phyloP scores from a whole-genome alignment of 2,113 vertebrate species.

The Ptyas mucosa region DNA sequence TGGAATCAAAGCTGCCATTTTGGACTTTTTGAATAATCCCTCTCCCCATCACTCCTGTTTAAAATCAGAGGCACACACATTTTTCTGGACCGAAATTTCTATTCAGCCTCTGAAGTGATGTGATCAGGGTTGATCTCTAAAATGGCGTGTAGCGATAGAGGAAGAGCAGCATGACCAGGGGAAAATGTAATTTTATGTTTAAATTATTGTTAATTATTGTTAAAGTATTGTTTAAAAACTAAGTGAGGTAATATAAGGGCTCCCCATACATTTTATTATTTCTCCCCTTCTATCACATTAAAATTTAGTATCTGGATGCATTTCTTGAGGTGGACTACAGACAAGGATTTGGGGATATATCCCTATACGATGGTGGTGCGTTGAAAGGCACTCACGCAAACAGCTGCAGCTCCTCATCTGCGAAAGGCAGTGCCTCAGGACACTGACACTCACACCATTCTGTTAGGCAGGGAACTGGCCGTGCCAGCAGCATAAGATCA shows the following conservation, averaged over 20 bases:
- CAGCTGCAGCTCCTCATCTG: slow-evolving; percentile 43
- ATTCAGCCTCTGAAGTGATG: not conserved
- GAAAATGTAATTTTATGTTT: not conserved
- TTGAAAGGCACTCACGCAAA: slow-evolving; percentile 50
- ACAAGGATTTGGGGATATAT: not conserved
- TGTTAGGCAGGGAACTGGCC: slow-evolving; percentile 36
- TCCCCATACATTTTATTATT: not conserved
- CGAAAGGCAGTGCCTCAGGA: not conserved
- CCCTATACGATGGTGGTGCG: not conserved
- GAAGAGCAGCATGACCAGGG: not conserved
- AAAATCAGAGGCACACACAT: not conserved
- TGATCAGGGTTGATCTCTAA: not conserved
- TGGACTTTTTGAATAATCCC: not conserved
- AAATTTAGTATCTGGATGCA: not conserved
- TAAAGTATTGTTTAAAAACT: not conserved
- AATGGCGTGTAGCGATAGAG: not conserved
- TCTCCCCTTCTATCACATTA: not conserved
- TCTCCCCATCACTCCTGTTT: not conserved
- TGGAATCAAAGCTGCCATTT: not conserved
- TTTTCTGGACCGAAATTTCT: not conserved
- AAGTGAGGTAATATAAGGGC: not conserved
- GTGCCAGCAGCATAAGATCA: slow-evolving; percentile 62
- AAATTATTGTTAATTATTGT: too few species aligned
- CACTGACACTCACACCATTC: not conserved
- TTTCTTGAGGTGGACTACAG: not conserved